Base-by-base conservation (phyloP, 1,140 invertebrate genomes). In the Rhyacophila brunnea region DNA sequence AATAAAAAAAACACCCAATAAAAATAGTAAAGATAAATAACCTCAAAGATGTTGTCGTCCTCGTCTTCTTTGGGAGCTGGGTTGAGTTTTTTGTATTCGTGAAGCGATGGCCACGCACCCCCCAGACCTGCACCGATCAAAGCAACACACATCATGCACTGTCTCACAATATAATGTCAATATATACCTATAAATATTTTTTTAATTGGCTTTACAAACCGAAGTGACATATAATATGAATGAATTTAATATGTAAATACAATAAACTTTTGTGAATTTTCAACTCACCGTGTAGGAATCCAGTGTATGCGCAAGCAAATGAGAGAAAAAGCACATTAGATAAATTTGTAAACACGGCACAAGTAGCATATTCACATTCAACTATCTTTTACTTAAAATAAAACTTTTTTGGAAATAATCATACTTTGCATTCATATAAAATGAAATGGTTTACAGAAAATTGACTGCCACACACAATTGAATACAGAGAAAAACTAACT, bases 271-370 rank as follows among this genome's bases (percentile, higher is more conserved):
- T 28, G 9, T 28, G 9, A 9, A 28, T 28, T 53, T 3, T 44
- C 5, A 44, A 80, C 81, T 81, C 67, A 82, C 81, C 81, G 70
- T 81, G 79, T 73, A 81, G 73, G 69, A 82, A 83, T 80, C 79
- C 80, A 80, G 80, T 81, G 80, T 74, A 75, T 76, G 75, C 73
- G 72, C 81, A 70, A 80, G 74, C 74, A 77, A 80, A 77, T 75
- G 74, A 81, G 78, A 72, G 76, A 80, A 74, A 78, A 78, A 83
- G 75, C 78, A 81, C 75, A 79, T 80, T 78, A 80, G 78, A 80
- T 79, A 78, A 75, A 80, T 79, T 79, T 79, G 72, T 75, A 73
- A 64, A 66, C 13, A 51, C 15, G 6, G 15, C 35, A 40, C 2
- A 32, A 18, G 6, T 18, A 13, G n/a, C n/a, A n/a, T n/a, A n/a